These are phyloP conservation scores for Ciona savignyi DNA, from an alignment of 23 tunicate species.

Conservation along the genomic window DNA sequence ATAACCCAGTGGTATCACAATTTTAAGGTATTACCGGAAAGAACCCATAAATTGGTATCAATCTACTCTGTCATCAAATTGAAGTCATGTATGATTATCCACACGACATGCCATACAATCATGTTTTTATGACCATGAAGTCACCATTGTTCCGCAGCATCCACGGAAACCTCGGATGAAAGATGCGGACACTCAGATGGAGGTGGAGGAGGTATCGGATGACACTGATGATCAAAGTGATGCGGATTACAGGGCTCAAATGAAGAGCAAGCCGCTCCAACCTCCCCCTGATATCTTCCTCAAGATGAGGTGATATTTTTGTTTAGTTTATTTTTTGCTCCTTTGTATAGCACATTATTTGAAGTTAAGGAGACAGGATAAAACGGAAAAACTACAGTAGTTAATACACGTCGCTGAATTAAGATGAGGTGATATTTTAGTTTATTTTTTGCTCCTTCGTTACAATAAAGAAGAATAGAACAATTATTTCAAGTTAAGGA, in stretches of 20 bases:
- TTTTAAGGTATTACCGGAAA: too few species aligned
- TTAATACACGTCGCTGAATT: too few species aligned
- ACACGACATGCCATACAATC: background rate
- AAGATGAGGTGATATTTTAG: too few species aligned
- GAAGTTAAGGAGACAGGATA: background rate
- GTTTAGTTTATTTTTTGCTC: too few species aligned
- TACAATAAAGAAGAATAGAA: too few species aligned
- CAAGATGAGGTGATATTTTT: slow-evolving; percentile 26
- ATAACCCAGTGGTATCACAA: too few species aligned
- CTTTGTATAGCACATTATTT: too few species aligned
- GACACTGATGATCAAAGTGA: slow-evolving; percentile 3
- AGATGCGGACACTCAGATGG: slow-evolving; percentile 33
- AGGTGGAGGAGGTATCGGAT: slow-evolving; percentile 4
- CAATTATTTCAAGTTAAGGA: too few species aligned
- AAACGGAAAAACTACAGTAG: background rate
- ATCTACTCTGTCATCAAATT: background rate
- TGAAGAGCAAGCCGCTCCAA: slow-evolving; percentile 40
- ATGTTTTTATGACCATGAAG: background rate
- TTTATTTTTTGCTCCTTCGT: too few species aligned
- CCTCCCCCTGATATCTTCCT: slow-evolving; percentile 66
- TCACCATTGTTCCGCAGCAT: background rate
- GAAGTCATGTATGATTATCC: background rate
- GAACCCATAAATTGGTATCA: too few species aligned
- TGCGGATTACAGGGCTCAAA: slow-evolving; percentile 25
- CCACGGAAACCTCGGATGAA: slow-evolving; percentile 40